phyloP scores from a whole-genome alignment of 2,113 vertebrate species.

The Cricetomys ansorgei region DNA sequence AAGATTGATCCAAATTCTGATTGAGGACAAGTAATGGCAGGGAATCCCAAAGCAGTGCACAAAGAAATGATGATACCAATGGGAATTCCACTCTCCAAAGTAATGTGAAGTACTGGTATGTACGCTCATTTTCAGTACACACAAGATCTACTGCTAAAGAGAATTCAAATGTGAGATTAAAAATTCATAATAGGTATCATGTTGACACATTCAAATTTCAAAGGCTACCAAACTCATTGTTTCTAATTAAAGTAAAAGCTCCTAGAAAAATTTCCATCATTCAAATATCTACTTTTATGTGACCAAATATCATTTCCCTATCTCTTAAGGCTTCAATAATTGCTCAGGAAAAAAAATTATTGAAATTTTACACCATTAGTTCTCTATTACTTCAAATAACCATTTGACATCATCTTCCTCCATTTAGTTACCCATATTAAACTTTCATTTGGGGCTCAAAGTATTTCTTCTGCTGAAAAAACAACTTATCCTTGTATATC shows the following conservation, averaged over 20 bases:
- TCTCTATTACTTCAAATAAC: not conserved
- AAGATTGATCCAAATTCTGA: not conserved
- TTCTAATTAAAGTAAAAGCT: constrained; percentile 46
- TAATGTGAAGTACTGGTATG: not conserved
- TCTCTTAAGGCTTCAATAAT: not conserved
- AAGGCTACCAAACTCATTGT: not conserved
- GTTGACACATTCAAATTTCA: not conserved
- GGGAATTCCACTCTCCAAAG: not conserved
- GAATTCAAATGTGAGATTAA: not conserved
- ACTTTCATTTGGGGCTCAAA: not conserved
- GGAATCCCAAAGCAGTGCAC: not conserved
- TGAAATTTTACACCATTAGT: not conserved
- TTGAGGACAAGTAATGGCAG: constrained; percentile 37
- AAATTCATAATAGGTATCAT: not conserved
- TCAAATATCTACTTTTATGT: not conserved
- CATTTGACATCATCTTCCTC: not conserved
- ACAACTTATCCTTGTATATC: not conserved
- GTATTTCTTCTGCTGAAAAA: not conserved
- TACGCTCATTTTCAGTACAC: not conserved
- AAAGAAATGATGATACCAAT: not conserved
- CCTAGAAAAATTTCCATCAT: not conserved
- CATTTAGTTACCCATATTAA: not conserved
- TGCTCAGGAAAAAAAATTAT: not conserved
- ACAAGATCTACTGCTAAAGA: not conserved
- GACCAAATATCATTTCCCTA: not conserved